phyloP scores from a whole-genome alignment of 2,113 vertebrate genomes.

The Silurus meridionalis region DNA sequence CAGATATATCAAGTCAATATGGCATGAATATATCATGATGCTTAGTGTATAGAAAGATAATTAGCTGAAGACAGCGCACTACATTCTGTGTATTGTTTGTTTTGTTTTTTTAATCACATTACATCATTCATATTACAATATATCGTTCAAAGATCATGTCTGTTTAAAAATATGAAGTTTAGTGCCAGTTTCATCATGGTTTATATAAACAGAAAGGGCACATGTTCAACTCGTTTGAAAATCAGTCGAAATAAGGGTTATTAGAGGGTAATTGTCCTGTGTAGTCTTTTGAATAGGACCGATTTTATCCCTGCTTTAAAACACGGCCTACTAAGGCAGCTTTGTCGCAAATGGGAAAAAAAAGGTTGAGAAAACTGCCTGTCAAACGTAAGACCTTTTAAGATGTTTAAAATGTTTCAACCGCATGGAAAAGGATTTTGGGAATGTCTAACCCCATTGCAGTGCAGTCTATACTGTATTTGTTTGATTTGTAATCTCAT shows the following conservation, averaged over 20 bases:
- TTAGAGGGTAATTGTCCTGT: background rate
- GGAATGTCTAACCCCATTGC: background rate
- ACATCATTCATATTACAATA: background rate
- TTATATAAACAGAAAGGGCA: background rate
- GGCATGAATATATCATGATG: slow-evolving; percentile 18
- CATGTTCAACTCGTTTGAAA: background rate
- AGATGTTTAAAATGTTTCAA: background rate
- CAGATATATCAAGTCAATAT: background rate
- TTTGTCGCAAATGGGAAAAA: background rate
- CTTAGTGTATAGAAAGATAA: background rate
- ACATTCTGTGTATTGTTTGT: too few relatives aligned
- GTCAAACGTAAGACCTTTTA: background rate
- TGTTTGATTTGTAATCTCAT: background rate
- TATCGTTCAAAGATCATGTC: background rate
- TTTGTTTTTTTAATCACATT: too few relatives aligned
- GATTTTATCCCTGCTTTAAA: background rate
- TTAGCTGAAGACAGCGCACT: background rate
- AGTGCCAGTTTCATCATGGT: background rate
- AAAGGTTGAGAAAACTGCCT: background rate
- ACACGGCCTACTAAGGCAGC: background rate
- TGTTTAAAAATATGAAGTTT: background rate
- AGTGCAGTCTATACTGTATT: background rate
- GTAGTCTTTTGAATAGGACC: background rate
- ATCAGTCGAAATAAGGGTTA: background rate
- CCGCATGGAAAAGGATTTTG: background rate